phyloP scores from a whole-genome alignment of 2,888 invertebrate species.

The Himalopsyche tibetana region DNA sequence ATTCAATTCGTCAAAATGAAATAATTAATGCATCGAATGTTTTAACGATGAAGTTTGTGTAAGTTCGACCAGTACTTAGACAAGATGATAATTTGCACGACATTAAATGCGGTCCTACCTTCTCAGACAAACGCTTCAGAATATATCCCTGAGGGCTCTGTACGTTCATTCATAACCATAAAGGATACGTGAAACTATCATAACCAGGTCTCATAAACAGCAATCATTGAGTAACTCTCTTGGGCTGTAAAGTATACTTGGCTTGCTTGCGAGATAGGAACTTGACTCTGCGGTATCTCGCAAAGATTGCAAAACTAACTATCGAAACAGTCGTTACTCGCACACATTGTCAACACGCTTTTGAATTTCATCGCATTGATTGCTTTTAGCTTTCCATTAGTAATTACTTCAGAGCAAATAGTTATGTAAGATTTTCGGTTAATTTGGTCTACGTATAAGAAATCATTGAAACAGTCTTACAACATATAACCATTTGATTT shows the following conservation, averaged over 20 bases:
- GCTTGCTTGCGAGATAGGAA: constrained; percentile 30
- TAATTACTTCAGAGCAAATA: not conserved
- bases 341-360: constrained; percentile 24
- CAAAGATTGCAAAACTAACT: constrained; percentile 47
- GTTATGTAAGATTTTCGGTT: not conserved
- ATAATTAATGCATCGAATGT: not conserved
- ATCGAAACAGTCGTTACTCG: constrained; percentile 27
- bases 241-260: constrained; percentile 50
- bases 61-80: not conserved
- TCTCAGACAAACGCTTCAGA: constrained; percentile 53
- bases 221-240: constrained; percentile 61
- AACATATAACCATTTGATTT: too few species aligned
- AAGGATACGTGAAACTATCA: constrained; percentile 61
- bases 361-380: constrained; percentile 27
- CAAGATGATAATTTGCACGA: constrained; percentile 47
- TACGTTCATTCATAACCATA: constrained; percentile 59
- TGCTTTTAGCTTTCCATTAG: constrained; percentile 21
- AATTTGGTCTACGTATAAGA: not conserved
- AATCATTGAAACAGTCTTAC: too few species aligned
- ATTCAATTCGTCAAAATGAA: too few species aligned
- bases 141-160: constrained; percentile 47
- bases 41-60: not conserved
- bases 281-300: not conserved
- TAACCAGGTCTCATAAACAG: constrained; percentile 63
- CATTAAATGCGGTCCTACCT: constrained; percentile 44